A percentile compares a stretch with the other conserved stretches of the same genome.
These are phyloP conservation scores for Psix sp. DNA, from an alignment of 1,140 invertebrate genomes.

Conservation along the genomic window DNA sequence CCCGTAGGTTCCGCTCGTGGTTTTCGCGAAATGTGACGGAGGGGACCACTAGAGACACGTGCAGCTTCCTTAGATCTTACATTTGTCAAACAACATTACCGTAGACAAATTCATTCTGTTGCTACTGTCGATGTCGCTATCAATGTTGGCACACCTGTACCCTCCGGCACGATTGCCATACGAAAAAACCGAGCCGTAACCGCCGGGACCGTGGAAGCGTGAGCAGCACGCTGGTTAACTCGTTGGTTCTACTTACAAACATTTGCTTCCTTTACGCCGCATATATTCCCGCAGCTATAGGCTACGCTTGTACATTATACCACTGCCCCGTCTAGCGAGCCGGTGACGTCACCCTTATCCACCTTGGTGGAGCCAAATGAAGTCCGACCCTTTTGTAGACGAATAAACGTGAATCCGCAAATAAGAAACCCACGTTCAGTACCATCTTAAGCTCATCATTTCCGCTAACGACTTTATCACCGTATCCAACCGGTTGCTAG, in stretches of 20 bases:
- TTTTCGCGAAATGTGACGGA: constrained; percentile 64
- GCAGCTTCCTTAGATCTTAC: not conserved
- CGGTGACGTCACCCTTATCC: constrained; percentile 49
- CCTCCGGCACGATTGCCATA: constrained; percentile 53
- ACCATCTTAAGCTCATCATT: not conserved
- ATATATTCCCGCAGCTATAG: constrained; percentile 75
- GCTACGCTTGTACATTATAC: constrained; percentile 71
- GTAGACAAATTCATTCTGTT: constrained; percentile 1
- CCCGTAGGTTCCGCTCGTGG: constrained; percentile 55
- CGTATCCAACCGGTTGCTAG: constrained; percentile 65
- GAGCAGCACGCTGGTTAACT: constrained; percentile 77
- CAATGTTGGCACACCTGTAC: constrained; percentile 14
- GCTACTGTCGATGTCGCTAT: not conserved
- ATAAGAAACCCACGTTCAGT: too few relatives aligned
- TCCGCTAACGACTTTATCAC: not conserved
- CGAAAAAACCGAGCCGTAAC: constrained; percentile 28
- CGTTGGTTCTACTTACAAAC: constrained; percentile 76
- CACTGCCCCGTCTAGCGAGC: constrained; percentile 74
- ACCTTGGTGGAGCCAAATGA: not conserved
- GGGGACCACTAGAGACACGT: constrained; percentile 30
- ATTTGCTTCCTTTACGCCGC: constrained; percentile 75
- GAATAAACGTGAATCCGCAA: too few relatives aligned
- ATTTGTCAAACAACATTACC: not conserved
- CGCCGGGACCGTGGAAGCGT: constrained; percentile 67
- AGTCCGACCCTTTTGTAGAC: not conserved